These are phyloP conservation scores for Cervus canadensis DNA, from an alignment of 2,113 vertebrate species.

Conservation along the genomic window DNA sequence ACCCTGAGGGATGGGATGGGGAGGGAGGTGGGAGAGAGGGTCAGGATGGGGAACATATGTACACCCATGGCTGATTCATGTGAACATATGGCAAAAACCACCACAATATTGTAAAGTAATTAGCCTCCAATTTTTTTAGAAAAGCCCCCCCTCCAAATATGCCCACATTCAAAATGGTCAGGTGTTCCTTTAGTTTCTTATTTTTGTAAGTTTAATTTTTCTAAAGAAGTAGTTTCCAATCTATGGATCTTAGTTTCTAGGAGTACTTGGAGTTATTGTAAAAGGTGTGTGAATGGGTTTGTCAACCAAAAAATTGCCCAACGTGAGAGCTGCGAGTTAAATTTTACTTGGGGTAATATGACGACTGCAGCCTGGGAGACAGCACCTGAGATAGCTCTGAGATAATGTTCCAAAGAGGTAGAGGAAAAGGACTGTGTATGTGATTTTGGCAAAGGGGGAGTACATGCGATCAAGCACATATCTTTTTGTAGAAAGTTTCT, in stretches of 20 bases:
- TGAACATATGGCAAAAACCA: not conserved
- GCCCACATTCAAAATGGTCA: not conserved
- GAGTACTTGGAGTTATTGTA: not conserved
- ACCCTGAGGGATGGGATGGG: not conserved
- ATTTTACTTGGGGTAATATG: not conserved
- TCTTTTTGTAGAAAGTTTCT: not conserved
- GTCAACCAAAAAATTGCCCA: not conserved
- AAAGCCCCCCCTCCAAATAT: not conserved
- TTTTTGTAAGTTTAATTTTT: constrained; percentile 4
- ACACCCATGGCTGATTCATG: not conserved
- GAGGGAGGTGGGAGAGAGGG: not conserved
- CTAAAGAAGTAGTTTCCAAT: not conserved
- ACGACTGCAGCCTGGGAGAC: not conserved
- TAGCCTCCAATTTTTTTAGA: not conserved
- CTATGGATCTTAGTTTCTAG: not conserved
- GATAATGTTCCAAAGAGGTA: not conserved
- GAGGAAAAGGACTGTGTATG: not conserved
- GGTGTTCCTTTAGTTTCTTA: not conserved
- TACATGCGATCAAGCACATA: not conserved
- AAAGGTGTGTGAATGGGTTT: not conserved
- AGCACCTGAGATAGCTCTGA: not conserved
- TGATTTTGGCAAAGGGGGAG: not conserved
- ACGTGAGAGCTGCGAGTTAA: not conserved
- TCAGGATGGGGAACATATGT: not conserved
- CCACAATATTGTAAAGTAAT: not conserved